Percentiles rank a stretch among this genome's conserved stretches.
Evolutionary conservation across 2,888 invertebrate genomes (phyloP).

Genomic region (Romanomermis culicivorax): DNA sequence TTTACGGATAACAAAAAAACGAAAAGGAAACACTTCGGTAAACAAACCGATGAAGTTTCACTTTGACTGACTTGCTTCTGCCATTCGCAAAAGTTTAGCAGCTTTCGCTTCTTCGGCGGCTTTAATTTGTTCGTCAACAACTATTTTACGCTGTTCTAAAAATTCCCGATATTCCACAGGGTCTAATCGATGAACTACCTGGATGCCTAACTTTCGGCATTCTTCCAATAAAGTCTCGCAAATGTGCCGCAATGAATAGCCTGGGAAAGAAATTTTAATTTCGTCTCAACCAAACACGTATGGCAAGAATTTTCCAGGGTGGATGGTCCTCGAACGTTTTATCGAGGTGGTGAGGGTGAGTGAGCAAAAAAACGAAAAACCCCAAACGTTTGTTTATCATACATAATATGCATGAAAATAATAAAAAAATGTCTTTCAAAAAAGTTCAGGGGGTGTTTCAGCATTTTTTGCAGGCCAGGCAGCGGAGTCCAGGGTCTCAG

Average conservation of each 20-base stretch:
- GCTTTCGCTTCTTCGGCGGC: constrained; percentile 59
- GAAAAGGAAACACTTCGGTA: too few relatives aligned
- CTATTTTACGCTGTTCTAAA: constrained; percentile 47
- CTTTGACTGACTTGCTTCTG: neutral
- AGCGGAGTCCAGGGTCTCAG: too few relatives aligned
- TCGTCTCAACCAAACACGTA: neutral
- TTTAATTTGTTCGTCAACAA: constrained; percentile 51
- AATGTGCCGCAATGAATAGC: constrained; percentile 51
- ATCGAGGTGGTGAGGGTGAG: too few relatives aligned
- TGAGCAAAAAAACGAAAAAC: too few relatives aligned
- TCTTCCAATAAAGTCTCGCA: neutral
- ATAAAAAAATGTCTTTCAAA: neutral
- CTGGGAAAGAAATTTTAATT: neutral
- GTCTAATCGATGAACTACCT: constrained; percentile 50
- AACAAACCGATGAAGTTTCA: too few relatives aligned
- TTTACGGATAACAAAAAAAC: too few relatives aligned
- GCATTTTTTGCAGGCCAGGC: too few relatives aligned
- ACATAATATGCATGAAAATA: neutral
- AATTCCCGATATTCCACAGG: constrained; percentile 59
- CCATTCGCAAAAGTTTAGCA: constrained; percentile 62
- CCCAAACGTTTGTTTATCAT: too few relatives aligned
- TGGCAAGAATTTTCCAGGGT: too few relatives aligned
- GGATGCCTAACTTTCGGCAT: constrained; percentile 6
- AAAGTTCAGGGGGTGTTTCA: too few relatives aligned
- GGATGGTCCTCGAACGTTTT: too few relatives aligned